phyloP scores from a whole-genome alignment of 2,113 vertebrate genomes.

The Geococcyx californianus region DNA sequence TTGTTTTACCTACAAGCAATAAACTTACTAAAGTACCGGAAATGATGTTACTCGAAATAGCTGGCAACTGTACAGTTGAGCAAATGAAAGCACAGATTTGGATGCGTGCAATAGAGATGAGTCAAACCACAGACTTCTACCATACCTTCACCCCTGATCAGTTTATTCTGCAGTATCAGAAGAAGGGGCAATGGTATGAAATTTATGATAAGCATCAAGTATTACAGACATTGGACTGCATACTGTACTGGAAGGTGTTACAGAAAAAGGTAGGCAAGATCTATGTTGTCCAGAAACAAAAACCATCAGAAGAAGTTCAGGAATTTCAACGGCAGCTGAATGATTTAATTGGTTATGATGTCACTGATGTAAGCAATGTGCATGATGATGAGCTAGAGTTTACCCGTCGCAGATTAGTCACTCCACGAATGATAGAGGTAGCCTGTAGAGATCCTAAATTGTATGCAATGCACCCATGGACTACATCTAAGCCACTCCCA shows the following conservation, averaged over 20 bases:
- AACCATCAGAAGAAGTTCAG: slow-evolving; percentile 80
- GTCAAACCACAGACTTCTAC: slow-evolving; percentile 87
- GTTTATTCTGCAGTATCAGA: slow-evolving; percentile 94
- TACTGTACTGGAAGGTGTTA: slow-evolving; percentile 90
- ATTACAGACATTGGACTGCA: slow-evolving; percentile 95
- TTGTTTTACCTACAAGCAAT: slow-evolving; percentile 86
- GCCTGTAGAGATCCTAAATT: slow-evolving; percentile 84
- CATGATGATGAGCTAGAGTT: slow-evolving; percentile 97
- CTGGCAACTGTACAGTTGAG: slow-evolving; percentile 92
- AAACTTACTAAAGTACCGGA: slow-evolving; percentile 78
- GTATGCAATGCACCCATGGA: slow-evolving; percentile 97
- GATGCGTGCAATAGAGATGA: slow-evolving; percentile 88
- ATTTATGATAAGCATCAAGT: slow-evolving; percentile 97
- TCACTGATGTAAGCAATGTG: slow-evolving; percentile 94
- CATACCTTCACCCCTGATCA: slow-evolving; percentile 86
- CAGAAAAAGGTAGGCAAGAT: slow-evolving; percentile 91
- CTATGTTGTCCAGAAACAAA: slow-evolving; percentile 82
- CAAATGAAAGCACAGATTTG: slow-evolving; percentile 95
- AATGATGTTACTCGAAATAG: slow-evolving; percentile 82
- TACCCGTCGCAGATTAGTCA: slow-evolving; percentile 91
- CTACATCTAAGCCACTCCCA: slow-evolving; percentile 86
- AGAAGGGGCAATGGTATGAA: slow-evolving; percentile 95
- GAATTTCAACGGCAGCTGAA: slow-evolving; percentile 91
- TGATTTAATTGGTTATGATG: slow-evolving; percentile 93
- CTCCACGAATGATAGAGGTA: slow-evolving; percentile 89